These are phyloP conservation scores for Anguilla japonica DNA, from an alignment of 2,113 vertebrate species.

Conservation along the genomic window DNA sequence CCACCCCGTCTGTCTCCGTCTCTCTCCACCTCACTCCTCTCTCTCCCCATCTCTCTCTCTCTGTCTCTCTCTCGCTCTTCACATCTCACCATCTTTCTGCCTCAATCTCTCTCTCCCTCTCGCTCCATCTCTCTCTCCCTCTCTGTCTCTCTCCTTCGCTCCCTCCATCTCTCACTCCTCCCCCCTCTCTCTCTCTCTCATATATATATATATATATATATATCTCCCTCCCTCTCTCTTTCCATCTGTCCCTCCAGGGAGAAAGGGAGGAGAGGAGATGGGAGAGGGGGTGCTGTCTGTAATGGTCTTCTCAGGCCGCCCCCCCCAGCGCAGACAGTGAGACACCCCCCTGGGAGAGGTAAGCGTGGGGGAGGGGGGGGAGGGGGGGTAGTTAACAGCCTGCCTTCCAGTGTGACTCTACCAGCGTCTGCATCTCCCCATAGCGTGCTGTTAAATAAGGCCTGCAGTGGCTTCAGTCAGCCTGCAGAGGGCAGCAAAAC, in stretches of 20 bases:
- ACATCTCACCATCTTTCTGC: too few species aligned
- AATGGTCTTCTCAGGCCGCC: constrained; percentile 67
- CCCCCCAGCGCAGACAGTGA: constrained; percentile 58
- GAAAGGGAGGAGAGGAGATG: constrained; percentile 17
- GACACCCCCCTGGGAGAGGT: constrained; percentile 66
- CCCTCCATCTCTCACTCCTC: too few species aligned
- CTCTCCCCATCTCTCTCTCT: background rate
- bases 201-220: too few species aligned
- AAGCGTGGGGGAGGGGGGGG: constrained; percentile 64
- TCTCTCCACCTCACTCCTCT: too few species aligned
- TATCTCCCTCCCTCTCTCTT: background rate
- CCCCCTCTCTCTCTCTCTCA: too few species aligned
- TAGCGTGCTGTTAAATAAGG: background rate
- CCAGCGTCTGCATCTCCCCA: constrained; percentile 37
- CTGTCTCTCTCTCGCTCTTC: too few species aligned
- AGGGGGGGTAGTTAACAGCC: background rate
- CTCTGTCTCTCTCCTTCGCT: too few species aligned
- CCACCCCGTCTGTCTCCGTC: too few species aligned
- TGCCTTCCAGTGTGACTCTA: background rate
- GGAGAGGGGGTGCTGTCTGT: constrained; percentile 8
- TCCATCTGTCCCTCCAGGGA: constrained; percentile 16
- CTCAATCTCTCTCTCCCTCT: background rate
- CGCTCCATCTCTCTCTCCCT: background rate
- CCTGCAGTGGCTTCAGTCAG: background rate
- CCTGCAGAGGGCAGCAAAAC: background rate